Percentiles rank a stretch among this genome's conserved stretches.
Evolutionary conservation across 2,797 vertebrate species (phyloP).

Genomic region (Zalophus californianus): DNA sequence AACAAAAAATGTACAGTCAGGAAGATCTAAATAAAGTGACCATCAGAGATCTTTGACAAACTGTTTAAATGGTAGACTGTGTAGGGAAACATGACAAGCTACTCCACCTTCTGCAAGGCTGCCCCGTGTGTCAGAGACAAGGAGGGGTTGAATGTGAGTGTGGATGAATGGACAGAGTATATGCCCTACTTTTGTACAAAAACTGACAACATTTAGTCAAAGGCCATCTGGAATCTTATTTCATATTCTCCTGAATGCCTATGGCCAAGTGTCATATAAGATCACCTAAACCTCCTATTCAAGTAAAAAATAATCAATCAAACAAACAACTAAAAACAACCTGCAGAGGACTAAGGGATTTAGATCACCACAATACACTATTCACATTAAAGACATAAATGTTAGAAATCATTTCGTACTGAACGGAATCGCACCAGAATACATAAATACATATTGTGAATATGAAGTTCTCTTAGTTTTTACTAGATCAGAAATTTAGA

Average conservation of each 20-base stretch:
- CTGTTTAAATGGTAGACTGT: not conserved
- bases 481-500: constrained; percentile 20
- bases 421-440: not conserved
- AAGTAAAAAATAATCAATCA: not conserved
- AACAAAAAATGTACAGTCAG: not conserved
- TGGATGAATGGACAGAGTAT: not conserved
- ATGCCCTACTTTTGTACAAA: not conserved
- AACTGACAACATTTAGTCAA: not conserved
- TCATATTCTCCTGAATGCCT: not conserved
- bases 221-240: not conserved
- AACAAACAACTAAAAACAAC: not conserved
- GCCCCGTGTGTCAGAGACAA: not conserved
- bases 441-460: not conserved
- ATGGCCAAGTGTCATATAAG: not conserved
- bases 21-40: not conserved
- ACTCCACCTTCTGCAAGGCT: not conserved
- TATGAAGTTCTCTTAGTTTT: not conserved
- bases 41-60: not conserved
- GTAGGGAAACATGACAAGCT: not conserved
- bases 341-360: not conserved
- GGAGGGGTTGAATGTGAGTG: not conserved
- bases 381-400: not conserved
- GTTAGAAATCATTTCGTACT: not conserved
- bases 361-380: not conserved
- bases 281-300: not conserved